A percentile compares a stretch with the other conserved stretches of the same genome.
These are phyloP conservation scores for Polia nebulosa DNA, from an alignment of 2,888 invertebrate species.

Conservation along the genomic window DNA sequence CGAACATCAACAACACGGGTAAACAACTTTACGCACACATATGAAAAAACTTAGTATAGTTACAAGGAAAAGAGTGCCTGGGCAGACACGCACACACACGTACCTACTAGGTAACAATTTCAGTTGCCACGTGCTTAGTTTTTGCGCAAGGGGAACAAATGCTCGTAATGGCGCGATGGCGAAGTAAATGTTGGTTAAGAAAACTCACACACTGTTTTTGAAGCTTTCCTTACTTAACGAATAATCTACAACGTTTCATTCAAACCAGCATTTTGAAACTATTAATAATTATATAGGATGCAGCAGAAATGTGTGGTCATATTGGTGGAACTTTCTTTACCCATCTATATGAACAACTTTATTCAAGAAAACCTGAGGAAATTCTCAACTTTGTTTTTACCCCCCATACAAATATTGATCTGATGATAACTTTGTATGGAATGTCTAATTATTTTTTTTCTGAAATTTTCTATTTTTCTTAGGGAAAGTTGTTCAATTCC, in stretches of 20 bases:
- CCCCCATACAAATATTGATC: no score
- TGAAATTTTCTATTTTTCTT: no score
- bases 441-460: no score
- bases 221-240: not conserved
- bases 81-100: not conserved
- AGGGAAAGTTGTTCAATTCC: no score
- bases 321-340: no score
- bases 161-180: not conserved
- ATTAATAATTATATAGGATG: not conserved
- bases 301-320: no score
- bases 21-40: slow-evolving; percentile 43
- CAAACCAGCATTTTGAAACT: not conserved
- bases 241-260: not conserved
- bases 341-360: no score
- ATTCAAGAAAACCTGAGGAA: no score
- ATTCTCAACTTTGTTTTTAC: no score
- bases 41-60: slow-evolving; percentile 48
- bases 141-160: slow-evolving; percentile 13
- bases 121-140: not conserved
- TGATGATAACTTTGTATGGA: no score
- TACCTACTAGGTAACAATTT: slow-evolving; percentile 10
- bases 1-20: slow-evolving; percentile 47
- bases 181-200: not conserved
- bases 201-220: not conserved
- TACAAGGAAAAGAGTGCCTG: slow-evolving; percentile 24